Evolutionary conservation across 2,113 vertebrate species (phyloP), one percentile per base, ranked within the genome.

Genomic region (Serinus canaria): DNA sequence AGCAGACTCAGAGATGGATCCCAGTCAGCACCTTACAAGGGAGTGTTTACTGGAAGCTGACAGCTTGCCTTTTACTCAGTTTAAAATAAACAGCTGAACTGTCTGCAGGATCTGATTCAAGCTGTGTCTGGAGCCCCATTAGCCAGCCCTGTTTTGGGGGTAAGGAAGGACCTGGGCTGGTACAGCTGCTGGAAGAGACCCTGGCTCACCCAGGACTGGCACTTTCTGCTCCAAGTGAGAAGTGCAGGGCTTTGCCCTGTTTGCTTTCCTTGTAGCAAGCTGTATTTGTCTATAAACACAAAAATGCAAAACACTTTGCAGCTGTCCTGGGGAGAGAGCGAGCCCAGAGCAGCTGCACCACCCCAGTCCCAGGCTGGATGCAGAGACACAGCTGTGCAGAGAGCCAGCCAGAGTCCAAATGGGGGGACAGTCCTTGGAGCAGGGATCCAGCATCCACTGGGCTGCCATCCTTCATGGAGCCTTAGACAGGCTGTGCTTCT

Each of bases 391-490:
- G 82, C 91, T 92, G 89, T 15, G 58, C 4, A 30, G 58, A 50
- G 70, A 85, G 39, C 64, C 17, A 10, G 15, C 21, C 44, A 10
- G 44, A n/a, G 13, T 13, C 41, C 55, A 69, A 28, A 21, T 1
- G 6, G 23, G 20, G 10, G 50, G 18, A n/a, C 0, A 24, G 35
- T 33, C 43, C 50, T 74, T 20, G 10, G 47, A 74, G 58, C 82
- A 86, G 44, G 37, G 63, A 50, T 43, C 73, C 50, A 21, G 68
- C 31, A 53, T 35, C 72, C 28, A 10, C n/a, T 28, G 44, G 56
- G 46, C 30, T 6, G 2, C 6, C 8, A 27, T 25, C 52, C 13
- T 39, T 4, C 0, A 11, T 3, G 69, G 20, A 77, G 27, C 41
- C 11, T 7, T 0, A 43, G 43, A 12, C 60, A 53, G n/a, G 18